Conservation (phyloP, 37 sponge, comb jelly and placozoan genomes). For the Oopsacas minuta region DNA sequence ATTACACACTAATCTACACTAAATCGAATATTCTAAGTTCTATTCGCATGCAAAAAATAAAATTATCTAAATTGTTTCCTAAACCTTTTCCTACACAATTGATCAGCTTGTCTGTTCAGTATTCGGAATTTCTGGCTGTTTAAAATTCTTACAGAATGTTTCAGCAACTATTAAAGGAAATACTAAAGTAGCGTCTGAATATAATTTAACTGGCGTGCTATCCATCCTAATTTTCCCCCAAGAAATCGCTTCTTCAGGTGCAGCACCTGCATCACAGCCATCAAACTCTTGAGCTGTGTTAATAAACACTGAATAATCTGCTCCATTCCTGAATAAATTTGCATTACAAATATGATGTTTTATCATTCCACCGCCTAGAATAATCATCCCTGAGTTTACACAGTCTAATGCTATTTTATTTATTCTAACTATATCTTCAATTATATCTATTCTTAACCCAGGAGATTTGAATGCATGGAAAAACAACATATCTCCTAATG, state of each 20-base stretch:
- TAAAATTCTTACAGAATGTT: constrained; percentile 64
- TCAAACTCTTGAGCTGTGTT: constrained; percentile 97
- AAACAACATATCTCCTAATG: constrained; percentile 88
- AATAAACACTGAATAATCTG: constrained; percentile 89
- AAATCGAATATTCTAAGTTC: background rate
- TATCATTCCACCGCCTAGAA: constrained; percentile 88
- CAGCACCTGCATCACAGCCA: constrained; percentile 93
- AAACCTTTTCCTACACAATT: background rate
- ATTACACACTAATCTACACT: background rate
- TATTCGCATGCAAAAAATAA: no score
- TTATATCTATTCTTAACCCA: constrained; percentile 80
- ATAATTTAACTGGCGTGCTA: constrained; percentile 76
- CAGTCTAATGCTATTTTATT: constrained; percentile 65
- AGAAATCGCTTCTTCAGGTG: constrained; percentile 94
- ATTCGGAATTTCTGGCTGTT: constrained; percentile 20
- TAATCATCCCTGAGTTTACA: constrained; percentile 85
- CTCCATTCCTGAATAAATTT: constrained; percentile 96
- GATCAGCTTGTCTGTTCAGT: background rate
- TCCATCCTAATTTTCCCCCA: constrained; percentile 90
- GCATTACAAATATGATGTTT: constrained; percentile 99
- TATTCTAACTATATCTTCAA: constrained; percentile 75
- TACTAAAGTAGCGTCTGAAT: constrained; percentile 61
- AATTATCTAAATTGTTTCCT: no score
- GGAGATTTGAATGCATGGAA: constrained; percentile 78
- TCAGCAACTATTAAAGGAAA: constrained; percentile 88